Base-by-base conservation (phyloP, 2,113 vertebrate genomes). In the Heptranchias perlo region DNA sequence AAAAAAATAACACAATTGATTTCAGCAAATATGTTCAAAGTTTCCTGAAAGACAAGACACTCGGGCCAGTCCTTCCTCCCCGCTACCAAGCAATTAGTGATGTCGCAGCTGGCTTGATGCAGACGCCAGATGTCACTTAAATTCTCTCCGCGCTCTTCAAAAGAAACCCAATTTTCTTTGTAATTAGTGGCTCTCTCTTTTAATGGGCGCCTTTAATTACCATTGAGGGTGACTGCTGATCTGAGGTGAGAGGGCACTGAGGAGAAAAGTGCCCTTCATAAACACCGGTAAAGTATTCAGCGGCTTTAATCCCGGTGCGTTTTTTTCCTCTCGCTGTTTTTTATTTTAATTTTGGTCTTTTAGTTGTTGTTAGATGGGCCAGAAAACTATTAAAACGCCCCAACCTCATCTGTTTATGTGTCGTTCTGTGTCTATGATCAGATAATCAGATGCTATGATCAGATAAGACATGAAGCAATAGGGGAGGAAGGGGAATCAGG, bases 121-220 rank as follows among this genome's bases (percentile, higher is more conserved):
- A 96, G 61, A 92, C 96, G 95, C 96, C n/a, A 95, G 96, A 96
- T 96, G 96, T 96, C 96, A 96, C 84, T 93, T 96, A 73, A 97
- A 94, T 96, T 96, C 95, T 96, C 47, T 0, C 8, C 96, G 82
- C 96, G 89, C 93, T 76, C 76, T 96, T 96, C 96, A 65, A 95
- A 28, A 96, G 97, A 96, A 96, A 96, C 96, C 96, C 96, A 96
- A 96, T 96, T 96, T 97, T 96, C 96, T 94, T 58, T 95, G 96
- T 96, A 97, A 97, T 97, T 97, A 97, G 97, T 52, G 96, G 96
- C 96, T 96, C 95, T 96, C 96, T 96, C 97, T 95, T 96, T 87
- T 96, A 96, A 97, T 96, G 94, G 64, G 95, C 96, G 96, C 96
- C 96, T 96, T 97, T 97, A 96, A 97, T 97, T 96, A 96, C 96